Percentiles rank a stretch among this genome's conserved stretches.
phyloP scores from a whole-genome alignment of 2,113 vertebrate genomes.

The Indri indri region DNA sequence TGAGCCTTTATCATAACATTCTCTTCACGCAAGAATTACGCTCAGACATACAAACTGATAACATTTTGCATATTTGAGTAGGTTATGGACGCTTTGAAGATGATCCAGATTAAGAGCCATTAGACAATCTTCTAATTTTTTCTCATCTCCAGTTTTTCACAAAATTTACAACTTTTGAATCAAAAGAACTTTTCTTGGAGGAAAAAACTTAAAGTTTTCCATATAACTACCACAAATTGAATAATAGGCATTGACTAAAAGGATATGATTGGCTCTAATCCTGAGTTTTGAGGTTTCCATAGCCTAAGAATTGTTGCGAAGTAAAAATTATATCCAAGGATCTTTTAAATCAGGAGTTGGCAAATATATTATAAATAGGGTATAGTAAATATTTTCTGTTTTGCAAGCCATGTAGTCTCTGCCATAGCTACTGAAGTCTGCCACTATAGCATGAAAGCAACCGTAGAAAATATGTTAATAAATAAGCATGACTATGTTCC shows the following conservation, averaged over 20 bases:
- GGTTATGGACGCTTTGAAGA: neutral
- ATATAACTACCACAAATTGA: neutral
- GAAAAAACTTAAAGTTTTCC: neutral
- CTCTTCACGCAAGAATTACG: neutral
- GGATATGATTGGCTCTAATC: neutral
- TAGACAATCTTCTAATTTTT: neutral
- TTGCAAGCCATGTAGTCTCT: neutral
- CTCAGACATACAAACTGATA: neutral
- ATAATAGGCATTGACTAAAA: neutral
- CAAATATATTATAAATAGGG: neutral
- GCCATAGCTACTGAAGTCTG: neutral
- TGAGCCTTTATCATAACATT: neutral
- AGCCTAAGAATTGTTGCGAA: neutral
- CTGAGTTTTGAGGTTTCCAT: neutral
- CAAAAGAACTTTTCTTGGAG: neutral
- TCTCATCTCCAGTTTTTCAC: neutral
- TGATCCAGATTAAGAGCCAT: neutral
- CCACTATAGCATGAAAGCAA: neutral
- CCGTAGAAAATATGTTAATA: neutral
- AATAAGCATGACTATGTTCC: neutral
- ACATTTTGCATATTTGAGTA: neutral
- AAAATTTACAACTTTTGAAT: neutral
- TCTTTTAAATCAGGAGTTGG: neutral
- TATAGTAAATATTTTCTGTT: neutral
- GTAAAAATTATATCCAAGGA: neutral